Evolutionary conservation across 2,888 invertebrate genomes (phyloP).

Genomic region (Heliconius charithonia): DNA sequence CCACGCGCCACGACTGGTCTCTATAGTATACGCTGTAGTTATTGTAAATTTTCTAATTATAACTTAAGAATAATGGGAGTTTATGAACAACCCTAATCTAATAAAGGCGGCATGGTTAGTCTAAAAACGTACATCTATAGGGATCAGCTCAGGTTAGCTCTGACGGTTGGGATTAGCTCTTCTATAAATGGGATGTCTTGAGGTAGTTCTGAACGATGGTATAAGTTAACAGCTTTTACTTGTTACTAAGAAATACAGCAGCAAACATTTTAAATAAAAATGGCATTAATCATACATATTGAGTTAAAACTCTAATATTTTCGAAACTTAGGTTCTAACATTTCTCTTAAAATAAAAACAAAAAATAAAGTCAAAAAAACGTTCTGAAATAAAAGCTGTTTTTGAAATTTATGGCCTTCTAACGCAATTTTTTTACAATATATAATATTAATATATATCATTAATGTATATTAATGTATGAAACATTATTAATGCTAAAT

Average conservation of each 20-base stretch:
- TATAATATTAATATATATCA: neutral
- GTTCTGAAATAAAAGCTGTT: neutral
- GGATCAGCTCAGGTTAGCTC: conserved; percentile 55
- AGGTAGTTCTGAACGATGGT: conserved; percentile 45
- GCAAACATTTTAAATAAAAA: neutral
- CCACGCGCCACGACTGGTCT: no score
- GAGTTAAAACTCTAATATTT: neutral
- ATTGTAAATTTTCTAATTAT: conserved; percentile 1
- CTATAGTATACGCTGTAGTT: neutral
- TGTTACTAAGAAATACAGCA: neutral
- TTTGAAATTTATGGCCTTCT: no score
- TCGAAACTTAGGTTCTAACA: neutral
- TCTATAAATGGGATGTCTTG: conserved; percentile 61
- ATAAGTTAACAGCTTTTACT: conserved; percentile 34
- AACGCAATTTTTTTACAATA: no score
- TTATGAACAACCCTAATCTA: conserved; percentile 48
- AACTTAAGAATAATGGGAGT: conserved; percentile 28
- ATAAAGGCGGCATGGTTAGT: conserved; percentile 52
- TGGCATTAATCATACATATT: neutral
- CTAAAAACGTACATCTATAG: conserved; percentile 58
- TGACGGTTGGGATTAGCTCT: conserved; percentile 59
- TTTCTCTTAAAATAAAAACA: no score
- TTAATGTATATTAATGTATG: no score
- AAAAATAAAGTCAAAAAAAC: no score
- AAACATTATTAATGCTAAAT: neutral